Conservation (phyloP, 2,113 vertebrate species). For the Otolemur garnettii region DNA sequence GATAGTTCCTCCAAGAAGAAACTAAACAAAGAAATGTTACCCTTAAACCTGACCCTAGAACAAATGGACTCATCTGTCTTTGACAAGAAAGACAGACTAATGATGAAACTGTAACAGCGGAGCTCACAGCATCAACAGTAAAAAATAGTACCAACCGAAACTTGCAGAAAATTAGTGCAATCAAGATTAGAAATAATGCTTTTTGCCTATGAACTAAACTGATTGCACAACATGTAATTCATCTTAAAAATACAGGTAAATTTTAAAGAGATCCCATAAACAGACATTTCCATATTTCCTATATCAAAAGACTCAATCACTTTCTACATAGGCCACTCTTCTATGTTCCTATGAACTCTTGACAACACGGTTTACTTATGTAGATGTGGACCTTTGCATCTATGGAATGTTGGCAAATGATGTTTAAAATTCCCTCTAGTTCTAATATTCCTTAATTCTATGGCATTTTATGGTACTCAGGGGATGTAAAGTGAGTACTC, state of each 20-base stretch:
- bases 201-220: not conserved
- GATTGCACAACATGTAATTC: not conserved
- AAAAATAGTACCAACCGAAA: not conserved
- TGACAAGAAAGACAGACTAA: not conserved
- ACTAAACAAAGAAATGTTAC: no score
- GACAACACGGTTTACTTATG: not conserved
- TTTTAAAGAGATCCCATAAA: slow-evolving; percentile 40
- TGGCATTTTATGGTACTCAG: not conserved
- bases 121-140: not conserved
- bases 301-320: not conserved
- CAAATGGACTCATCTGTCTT: not conserved
- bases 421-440: not conserved
- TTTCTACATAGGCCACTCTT: not conserved
- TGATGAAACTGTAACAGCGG: not conserved
- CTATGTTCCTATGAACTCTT: not conserved
- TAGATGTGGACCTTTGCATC: not conserved
- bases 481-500: not conserved
- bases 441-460: not conserved
- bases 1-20: no score
- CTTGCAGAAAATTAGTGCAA: slow-evolving; percentile 13
- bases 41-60: no score
- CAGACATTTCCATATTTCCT: not conserved
- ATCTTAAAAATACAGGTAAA: slow-evolving; percentile 5
- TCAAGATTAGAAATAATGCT: not conserved
- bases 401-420: not conserved